Evolutionary conservation across 2,888 invertebrate species (phyloP).

Genomic region (Tinea semifulvella): DNA sequence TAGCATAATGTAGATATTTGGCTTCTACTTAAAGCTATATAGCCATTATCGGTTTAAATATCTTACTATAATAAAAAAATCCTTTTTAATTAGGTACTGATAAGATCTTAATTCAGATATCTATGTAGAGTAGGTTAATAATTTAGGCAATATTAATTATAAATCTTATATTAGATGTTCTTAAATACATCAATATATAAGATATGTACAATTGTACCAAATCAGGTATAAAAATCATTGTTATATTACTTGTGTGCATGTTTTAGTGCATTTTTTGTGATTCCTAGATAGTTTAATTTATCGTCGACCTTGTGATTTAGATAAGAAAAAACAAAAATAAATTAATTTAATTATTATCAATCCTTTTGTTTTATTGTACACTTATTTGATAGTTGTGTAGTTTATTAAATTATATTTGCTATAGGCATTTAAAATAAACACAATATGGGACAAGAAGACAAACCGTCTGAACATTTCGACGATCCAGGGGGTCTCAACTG

Average conservation of each 20-base stretch:
- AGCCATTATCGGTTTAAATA: background rate
- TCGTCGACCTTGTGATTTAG: conserved; percentile 66
- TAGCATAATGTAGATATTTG: background rate
- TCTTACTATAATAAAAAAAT: background rate
- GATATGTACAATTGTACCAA: conserved; percentile 49
- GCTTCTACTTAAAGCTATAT: background rate
- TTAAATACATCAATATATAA: conserved; percentile 35
- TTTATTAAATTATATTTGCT: too few species aligned
- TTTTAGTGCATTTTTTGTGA: conserved; percentile 67
- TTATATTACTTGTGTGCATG: conserved; percentile 62
- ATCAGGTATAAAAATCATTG: conserved; percentile 55
- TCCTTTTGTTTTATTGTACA: conserved; percentile 11
- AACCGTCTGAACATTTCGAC: too few species aligned
- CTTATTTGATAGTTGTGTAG: too few species aligned
- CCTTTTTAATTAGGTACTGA: background rate
- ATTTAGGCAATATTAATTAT: conserved; percentile 20
- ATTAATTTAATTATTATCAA: conserved; percentile 21
- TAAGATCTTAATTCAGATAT: conserved; percentile 2
- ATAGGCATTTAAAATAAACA: too few species aligned
- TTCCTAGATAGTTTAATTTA: conserved; percentile 66
- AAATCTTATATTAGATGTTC: conserved; percentile 24
- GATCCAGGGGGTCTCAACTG: too few species aligned
- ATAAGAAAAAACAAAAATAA: conserved; percentile 46
- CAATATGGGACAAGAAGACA: too few species aligned
- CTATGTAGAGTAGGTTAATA: background rate